A percentile compares a stretch with the other conserved stretches of the same genome.
Conservation (phyloP, 2,888 invertebrate genomes). For the Griposia aprilina region DNA sequence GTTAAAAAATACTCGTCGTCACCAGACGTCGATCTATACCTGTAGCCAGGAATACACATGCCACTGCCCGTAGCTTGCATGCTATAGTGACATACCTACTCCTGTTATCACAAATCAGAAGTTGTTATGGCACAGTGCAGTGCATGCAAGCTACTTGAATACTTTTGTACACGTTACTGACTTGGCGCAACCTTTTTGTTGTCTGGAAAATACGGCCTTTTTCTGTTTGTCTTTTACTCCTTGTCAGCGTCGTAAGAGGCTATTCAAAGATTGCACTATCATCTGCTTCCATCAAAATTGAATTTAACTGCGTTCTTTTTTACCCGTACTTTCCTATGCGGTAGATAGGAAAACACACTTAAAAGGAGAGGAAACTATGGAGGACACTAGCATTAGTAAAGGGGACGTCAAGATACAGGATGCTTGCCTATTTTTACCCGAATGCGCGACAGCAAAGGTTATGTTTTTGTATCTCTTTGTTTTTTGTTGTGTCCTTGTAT, state of each 20-base stretch:
- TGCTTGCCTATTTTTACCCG: background rate
- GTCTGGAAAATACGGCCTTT: no score
- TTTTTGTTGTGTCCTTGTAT: no score
- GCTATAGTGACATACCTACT: no score
- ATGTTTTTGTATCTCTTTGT: no score
- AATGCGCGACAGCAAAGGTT: no score
- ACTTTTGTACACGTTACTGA: no score
- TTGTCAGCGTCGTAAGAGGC: background rate
- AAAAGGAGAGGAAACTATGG: background rate
- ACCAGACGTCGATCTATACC: background rate
- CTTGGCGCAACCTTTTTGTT: no score
- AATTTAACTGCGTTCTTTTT: background rate
- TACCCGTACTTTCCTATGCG: background rate
- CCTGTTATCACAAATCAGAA: no score
- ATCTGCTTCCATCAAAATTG: background rate
- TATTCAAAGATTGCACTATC: slow-evolving; percentile 18
- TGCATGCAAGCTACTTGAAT: no score
- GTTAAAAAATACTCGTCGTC: background rate
- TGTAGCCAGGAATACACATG: background rate
- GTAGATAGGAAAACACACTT: background rate
- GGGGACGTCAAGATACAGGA: background rate
- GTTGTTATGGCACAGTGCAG: no score
- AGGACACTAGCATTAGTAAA: background rate
- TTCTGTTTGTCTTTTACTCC: background rate
- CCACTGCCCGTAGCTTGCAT: background rate